A percentile compares a stretch with the other conserved stretches of the same genome.
phyloP scores from a whole-genome alignment of 2,888 invertebrate species.

The Invenusta paracnida region DNA sequence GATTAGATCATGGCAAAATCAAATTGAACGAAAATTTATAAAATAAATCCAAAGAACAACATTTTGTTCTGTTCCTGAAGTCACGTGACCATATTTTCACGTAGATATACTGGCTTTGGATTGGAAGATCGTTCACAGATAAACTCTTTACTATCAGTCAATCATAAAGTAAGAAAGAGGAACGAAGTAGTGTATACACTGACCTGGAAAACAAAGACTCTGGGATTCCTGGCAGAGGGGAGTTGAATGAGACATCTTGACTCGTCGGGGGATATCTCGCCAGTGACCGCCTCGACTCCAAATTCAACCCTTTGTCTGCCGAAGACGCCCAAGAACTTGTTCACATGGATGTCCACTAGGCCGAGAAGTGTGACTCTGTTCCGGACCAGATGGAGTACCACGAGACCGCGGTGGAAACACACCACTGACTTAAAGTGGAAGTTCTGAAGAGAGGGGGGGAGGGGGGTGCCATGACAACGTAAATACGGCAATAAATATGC shows the following conservation, averaged over 20 bases:
- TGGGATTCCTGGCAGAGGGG: slow-evolving; percentile 48
- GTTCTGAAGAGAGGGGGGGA: slow-evolving; percentile 53
- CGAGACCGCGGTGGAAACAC: slow-evolving; percentile 55
- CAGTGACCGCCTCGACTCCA: slow-evolving; percentile 54
- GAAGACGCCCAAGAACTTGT: slow-evolving; percentile 59
- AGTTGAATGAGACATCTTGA: slow-evolving; percentile 55
- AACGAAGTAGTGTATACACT: too few relatives aligned
- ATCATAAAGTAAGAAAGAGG: slow-evolving; percentile 55
- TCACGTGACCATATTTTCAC: too few relatives aligned
- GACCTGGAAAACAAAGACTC: slow-evolving; percentile 52
- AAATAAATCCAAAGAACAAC: too few relatives aligned
- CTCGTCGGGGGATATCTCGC: slow-evolving; percentile 57
- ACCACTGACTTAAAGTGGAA: slow-evolving; percentile 59
- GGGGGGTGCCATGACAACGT: too few relatives aligned
- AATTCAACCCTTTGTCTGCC: slow-evolving; percentile 57
- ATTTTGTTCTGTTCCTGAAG: too few relatives aligned
- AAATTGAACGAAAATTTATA: too few relatives aligned
- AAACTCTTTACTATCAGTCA: slow-evolving; percentile 51
- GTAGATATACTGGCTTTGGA: too few relatives aligned
- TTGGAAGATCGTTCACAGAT: too few relatives aligned
- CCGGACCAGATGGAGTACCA: slow-evolving; percentile 56
- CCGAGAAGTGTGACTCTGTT: slow-evolving; percentile 59
- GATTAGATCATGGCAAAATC: too few relatives aligned
- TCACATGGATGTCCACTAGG: slow-evolving; percentile 55
- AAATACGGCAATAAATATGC: too few relatives aligned